Evolutionary conservation across 2,113 vertebrate species (phyloP), one percentile per base, ranked within the genome.

Genomic region (Antennarius striatus): DNA sequence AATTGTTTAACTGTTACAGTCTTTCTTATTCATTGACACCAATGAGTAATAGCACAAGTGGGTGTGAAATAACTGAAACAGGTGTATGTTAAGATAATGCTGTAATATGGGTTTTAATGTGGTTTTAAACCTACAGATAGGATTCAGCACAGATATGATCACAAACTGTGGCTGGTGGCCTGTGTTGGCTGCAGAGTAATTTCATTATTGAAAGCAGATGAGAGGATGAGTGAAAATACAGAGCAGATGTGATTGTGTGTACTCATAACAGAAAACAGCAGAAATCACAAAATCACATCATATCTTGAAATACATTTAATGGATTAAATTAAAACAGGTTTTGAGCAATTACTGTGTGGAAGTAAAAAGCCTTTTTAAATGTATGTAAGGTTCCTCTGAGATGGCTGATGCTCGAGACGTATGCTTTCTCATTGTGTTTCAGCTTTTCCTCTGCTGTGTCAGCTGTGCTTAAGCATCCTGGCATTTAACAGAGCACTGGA

Each of bases 141-240:
- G 32, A 63, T 63, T 60, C 62, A 50, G 76, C 16, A 36, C 36
- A 1, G 52, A 63, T 77, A 75, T 29, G 28, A 82, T 82, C 66
- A 16, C 70, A 68, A 50, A 75, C 79, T 77, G 48, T 77, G 81
- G 82, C 71, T 10, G 47, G n/a, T 9, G 15, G 58, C 46, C 53
- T 0, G 8, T 43, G 64, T 43, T 85, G 87, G 82, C 79, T 57
- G 63, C 12, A 82, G 69, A 76, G 61, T 3, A 50, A 45, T 48
- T 68, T 30, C 70, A 45, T 58, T 83, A 87, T 83, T 90, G 82
- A 80, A 86, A 71, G 84, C 88, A 90, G 80, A 88, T 88, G 86
- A 80, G 67, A 79, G 63, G 63, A 88, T 74, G 74, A 86, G 79
- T 80, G 70, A 65, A 89, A 85, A 82, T 66, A 85, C 51, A 71